Conservation (phyloP, 2,888 invertebrate genomes). For the Amphipoea lucens region DNA sequence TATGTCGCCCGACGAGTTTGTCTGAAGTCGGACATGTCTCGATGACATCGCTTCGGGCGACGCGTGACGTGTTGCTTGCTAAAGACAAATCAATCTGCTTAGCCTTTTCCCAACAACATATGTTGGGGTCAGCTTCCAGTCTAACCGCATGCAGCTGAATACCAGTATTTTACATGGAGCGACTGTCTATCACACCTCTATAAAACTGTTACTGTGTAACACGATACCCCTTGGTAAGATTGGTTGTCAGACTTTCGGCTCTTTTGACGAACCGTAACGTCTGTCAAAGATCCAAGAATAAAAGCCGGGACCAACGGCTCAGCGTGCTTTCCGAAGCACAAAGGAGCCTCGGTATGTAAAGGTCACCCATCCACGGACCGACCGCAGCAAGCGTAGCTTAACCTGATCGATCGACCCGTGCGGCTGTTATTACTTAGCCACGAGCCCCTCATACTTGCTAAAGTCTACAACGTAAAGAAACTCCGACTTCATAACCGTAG, state of each 20-base stretch:
- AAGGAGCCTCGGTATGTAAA: not conserved
- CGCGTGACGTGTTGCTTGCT: slow-evolving; percentile 17
- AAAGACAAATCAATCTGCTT: not conserved
- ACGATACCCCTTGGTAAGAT: not conserved
- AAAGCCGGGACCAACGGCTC: not conserved
- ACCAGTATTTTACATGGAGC: not conserved
- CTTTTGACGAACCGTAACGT: not conserved
- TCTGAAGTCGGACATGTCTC: slow-evolving; percentile 43
- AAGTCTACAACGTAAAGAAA: slow-evolving; percentile 35
- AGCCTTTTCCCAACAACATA: not conserved
- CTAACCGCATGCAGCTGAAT: not conserved
- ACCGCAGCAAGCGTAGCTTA: not conserved
- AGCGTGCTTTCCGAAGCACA: too few relatives aligned
- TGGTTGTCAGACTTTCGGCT: not conserved
- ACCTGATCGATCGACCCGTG: not conserved
- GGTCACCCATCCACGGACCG: not conserved
- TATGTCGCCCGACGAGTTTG: slow-evolving; percentile 61
- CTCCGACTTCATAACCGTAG: slow-evolving; percentile 29
- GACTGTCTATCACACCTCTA: not conserved
- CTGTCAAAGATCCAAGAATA: too few relatives aligned
- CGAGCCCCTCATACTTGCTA: not conserved
- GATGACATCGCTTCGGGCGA: slow-evolving; percentile 48
- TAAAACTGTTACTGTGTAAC: not conserved
- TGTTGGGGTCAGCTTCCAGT: not conserved
- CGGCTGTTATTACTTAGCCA: not conserved